A percentile compares a stretch with the other conserved stretches of the same genome.
Conservation (phyloP, 2,113 vertebrate genomes). For the Pseudorasbora parva region DNA sequence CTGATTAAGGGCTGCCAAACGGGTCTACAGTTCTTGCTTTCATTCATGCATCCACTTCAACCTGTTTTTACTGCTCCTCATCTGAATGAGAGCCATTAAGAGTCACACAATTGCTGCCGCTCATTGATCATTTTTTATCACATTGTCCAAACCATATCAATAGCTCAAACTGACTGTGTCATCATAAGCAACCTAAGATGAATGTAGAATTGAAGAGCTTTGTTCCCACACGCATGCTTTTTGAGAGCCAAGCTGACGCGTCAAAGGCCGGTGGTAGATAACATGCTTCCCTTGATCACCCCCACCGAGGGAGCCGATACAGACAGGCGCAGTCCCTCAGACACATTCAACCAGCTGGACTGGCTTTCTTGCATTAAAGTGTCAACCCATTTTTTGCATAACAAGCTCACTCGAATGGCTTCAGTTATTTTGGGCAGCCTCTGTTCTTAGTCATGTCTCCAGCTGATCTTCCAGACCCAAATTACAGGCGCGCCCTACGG, state of each 20-base stretch:
- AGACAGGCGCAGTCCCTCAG: constrained; percentile 59
- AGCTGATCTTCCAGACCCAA: constrained; percentile 40
- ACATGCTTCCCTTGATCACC: constrained; percentile 23
- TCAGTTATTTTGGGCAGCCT: constrained; percentile 72
- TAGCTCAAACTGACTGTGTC: not conserved
- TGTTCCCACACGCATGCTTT: constrained; percentile 7
- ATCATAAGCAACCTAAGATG: constrained; percentile 31
- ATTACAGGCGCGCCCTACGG: constrained; percentile 28
- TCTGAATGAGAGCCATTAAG: constrained; percentile 30
- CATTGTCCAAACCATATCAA: not conserved
- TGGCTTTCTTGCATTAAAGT: constrained; percentile 63
- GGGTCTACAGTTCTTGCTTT: constrained; percentile 47
- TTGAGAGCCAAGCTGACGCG: not conserved
- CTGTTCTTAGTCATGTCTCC: constrained; percentile 51
- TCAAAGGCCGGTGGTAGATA: constrained; percentile 34
- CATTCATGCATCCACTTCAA: not conserved
- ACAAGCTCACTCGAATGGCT: constrained; percentile 71
- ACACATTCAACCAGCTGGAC: constrained; percentile 65
- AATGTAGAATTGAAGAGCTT: constrained; percentile 31
- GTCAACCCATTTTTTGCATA: constrained; percentile 71
- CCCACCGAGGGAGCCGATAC: constrained; percentile 18
- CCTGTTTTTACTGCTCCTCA: not conserved
- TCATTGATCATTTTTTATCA: not conserved
- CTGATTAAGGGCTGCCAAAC: constrained; percentile 47
- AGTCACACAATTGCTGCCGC: not conserved